These are phyloP conservation scores for Drosophila birchii DNA, from an alignment of 2,888 invertebrate genomes.

Conservation along the genomic window DNA sequence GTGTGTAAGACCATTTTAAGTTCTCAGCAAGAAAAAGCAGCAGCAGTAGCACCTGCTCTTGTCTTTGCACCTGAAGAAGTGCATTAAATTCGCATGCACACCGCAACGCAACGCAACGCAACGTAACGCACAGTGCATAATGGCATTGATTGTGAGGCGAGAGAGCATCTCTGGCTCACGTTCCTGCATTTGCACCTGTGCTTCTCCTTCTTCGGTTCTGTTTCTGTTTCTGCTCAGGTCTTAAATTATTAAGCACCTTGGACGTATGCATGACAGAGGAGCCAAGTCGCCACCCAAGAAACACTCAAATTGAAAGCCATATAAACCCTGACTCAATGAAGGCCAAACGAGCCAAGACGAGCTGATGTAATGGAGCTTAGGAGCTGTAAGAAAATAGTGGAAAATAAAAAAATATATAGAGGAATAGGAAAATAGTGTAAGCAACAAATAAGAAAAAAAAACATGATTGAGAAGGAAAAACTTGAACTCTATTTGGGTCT, in stretches of 20 bases:
- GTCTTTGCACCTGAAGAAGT: conserved; percentile 36
- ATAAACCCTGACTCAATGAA: conserved; percentile 26
- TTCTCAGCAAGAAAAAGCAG: conserved; percentile 1
- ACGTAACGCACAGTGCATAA: conserved; percentile 16
- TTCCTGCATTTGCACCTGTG: conserved; percentile 17
- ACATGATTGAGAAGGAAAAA: background rate
- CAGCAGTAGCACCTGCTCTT: background rate
- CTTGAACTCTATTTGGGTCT: background rate
- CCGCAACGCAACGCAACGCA: conserved; percentile 5
- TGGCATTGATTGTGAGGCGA: conserved; percentile 30
- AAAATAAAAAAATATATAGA: background rate
- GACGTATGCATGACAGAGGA: conserved; percentile 35
- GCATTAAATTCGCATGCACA: conserved; percentile 62
- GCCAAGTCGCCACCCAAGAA: background rate
- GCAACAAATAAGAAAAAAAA: too few species aligned
- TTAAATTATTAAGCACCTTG: conserved; percentile 67
- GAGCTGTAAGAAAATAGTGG: background rate
- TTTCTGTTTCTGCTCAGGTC: background rate
- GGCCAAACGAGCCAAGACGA: conserved; percentile 21
- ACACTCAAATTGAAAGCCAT: conserved; percentile 36
- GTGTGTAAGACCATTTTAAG: conserved; percentile 35
- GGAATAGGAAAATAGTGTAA: too few species aligned
- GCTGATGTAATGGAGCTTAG: conserved; percentile 19
- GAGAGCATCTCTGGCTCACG: background rate
- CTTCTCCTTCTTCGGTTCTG: background rate